Conservation (phyloP, 1,140 invertebrate species). For the Patella vulgata region DNA sequence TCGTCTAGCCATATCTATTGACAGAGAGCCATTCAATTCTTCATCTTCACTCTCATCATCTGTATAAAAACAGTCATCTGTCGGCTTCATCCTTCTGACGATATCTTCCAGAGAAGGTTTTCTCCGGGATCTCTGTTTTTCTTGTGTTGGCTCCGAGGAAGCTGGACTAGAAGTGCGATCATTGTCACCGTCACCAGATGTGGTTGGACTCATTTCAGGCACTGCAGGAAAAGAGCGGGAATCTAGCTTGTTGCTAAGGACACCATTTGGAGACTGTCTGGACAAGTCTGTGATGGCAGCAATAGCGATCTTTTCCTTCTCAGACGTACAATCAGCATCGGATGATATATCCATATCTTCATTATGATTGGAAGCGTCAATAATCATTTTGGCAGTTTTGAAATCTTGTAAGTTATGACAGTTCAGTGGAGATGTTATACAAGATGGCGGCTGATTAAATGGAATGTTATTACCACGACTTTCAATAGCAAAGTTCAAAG, state of each 20-base stretch:
- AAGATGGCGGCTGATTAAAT: too few relatives aligned
- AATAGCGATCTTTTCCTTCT: conserved; percentile 15
- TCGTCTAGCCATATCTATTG: conserved; percentile 28
- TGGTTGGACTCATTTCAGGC: conserved; percentile 4
- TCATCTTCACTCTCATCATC: conserved; percentile 50
- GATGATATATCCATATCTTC: too few relatives aligned
- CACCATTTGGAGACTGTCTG: too few relatives aligned
- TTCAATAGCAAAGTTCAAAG: too few relatives aligned
- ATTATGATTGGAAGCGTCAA: conserved; percentile 27
- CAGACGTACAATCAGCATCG: too few relatives aligned
- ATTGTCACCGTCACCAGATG: neutral
- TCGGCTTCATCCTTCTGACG: conserved; percentile 48
- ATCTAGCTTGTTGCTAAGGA: too few relatives aligned
- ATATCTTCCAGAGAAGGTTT: conserved; percentile 60
- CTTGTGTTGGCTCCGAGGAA: conserved; percentile 11
- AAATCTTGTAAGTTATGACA: too few relatives aligned
- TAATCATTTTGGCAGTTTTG: conserved; percentile 27
- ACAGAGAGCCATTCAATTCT: conserved; percentile 39
- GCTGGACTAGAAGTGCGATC: neutral
- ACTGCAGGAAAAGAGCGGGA: neutral
- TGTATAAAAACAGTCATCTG: conserved; percentile 38
- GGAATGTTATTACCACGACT: too few relatives aligned
- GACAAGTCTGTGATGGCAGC: too few relatives aligned
- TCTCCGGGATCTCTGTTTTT: conserved; percentile 44
- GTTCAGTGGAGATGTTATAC: too few relatives aligned